Conservation (phyloP, 2,888 invertebrate genomes). For the Oegoconia quadripuncta region DNA sequence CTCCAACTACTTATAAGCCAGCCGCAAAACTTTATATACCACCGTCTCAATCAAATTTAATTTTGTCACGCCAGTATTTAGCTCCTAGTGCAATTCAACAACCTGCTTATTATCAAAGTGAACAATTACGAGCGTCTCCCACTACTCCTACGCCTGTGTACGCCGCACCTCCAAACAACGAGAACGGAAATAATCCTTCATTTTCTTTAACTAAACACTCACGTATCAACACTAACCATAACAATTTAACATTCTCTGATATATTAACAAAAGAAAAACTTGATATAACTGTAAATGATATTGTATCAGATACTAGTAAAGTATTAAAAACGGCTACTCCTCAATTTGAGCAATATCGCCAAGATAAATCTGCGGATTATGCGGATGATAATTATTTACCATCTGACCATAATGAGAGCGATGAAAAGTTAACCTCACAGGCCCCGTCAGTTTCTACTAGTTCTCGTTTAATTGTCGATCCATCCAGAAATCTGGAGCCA, state of each 20-base stretch:
- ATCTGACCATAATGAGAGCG: constrained; percentile 40
- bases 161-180: constrained; percentile 23
- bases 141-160: constrained; percentile 32
- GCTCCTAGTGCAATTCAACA: constrained; percentile 34
- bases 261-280: constrained; percentile 65
- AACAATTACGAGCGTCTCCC: constrained; percentile 35
- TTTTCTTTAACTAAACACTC: constrained; percentile 38
- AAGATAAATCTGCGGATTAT: constrained; percentile 39
- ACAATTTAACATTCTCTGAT: constrained; percentile 62
- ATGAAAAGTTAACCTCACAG: constrained; percentile 50
- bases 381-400: constrained; percentile 39
- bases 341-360: constrained; percentile 37
- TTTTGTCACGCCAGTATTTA: constrained; percentile 48
- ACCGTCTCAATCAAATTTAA: constrained; percentile 32
- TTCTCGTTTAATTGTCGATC: constrained; percentile 41
- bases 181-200: constrained; percentile 28
- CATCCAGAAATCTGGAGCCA: constrained; percentile 51
- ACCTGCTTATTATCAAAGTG: constrained; percentile 36
- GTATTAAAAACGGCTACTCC: constrained; percentile 49
- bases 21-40: constrained; percentile 50
- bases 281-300: constrained; percentile 58
- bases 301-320: constrained; percentile 59
- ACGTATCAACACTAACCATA: constrained; percentile 34
- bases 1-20: constrained; percentile 56
- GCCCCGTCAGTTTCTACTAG: constrained; percentile 34